Percentiles rank a stretch among this genome's conserved stretches.
phyloP scores from a whole-genome alignment of 2,888 invertebrate species.

The Eupithecia subumbrata region DNA sequence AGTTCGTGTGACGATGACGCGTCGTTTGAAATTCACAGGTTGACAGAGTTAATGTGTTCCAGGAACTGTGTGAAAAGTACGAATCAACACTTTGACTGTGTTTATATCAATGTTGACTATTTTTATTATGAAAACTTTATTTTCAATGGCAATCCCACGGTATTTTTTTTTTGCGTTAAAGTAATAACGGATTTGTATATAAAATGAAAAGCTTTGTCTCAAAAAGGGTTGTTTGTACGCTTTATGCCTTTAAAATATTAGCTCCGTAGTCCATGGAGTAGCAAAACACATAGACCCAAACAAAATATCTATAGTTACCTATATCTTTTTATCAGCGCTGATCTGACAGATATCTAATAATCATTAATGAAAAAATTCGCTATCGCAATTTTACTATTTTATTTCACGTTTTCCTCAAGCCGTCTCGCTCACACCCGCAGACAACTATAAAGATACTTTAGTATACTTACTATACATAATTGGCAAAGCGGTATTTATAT shows the following conservation, averaged over 20 bases:
- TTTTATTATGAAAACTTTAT: background rate
- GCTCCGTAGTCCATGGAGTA: background rate
- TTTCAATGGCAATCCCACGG: no score
- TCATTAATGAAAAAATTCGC: slow-evolving; percentile 38
- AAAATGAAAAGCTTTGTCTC: no score
- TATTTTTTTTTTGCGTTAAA: no score
- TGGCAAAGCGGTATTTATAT: slow-evolving; percentile 62
- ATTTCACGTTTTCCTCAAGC: slow-evolving; percentile 77
- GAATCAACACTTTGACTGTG: slow-evolving; percentile 50
- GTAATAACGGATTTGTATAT: no score
- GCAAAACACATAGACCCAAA: background rate
- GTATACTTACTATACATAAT: slow-evolving; percentile 18
- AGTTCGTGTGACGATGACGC: slow-evolving; percentile 30
- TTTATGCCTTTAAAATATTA: background rate
- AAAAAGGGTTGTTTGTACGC: no score
- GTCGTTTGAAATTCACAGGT: slow-evolving; percentile 61
- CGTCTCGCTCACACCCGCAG: slow-evolving; percentile 58
- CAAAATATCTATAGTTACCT: background rate
- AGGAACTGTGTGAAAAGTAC: slow-evolving; percentile 59
- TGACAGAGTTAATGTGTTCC: slow-evolving; percentile 62
- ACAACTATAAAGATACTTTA: slow-evolving; percentile 15
- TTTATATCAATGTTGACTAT: background rate
- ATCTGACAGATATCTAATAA: slow-evolving; percentile 34
- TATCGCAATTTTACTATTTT: slow-evolving; percentile 62
- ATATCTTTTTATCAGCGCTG: slow-evolving; percentile 17